Base-by-base conservation (phyloP, 2,797 vertebrate genomes). In the Falco rusticolus region DNA sequence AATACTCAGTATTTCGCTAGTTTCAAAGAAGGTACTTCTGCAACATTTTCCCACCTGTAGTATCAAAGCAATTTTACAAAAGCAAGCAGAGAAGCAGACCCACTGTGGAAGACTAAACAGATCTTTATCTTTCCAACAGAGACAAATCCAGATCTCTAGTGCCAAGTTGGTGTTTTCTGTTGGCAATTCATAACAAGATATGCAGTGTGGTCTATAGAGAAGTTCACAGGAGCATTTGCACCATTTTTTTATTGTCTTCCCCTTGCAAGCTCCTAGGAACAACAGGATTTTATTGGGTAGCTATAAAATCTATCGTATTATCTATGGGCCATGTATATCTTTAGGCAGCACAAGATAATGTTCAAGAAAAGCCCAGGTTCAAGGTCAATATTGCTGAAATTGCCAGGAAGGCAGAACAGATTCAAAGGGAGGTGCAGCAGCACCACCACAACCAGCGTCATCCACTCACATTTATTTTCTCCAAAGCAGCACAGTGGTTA, bases 381-480 rank as follows among this genome's bases (percentile, higher is more conserved):
- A 6, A 56, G 74, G 70, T 33, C 41, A 37, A 1, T 5, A 2
- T 1, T 39, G 59, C 59, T 51, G 74, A 13, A 22, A 8, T 3
- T 18, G 45, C 43, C 51, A 29, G 39, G 54, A 65, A 61, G 54
- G 63, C 54, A 54, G 87, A 76, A 16, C 25, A 7, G 31, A 9
- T 14, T 13, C 31, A 6, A 2, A 28, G 16, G 17, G 56, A 53
- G 28, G 15, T 3, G 29, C 48, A 85, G 51, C 4, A 34, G 6
- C 61, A 37, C n/a, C 76, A 50, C 20, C 48, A 24, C 0, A 3
- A 65, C 37, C 2, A 3, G 5, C 3, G 3, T 2, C 56, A 26
- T 3, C 6, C 2, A 0, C 72, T 41, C 25, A 0, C 3, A 0
- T 0, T 25, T 26, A 5, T 24, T 1, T 66, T 25, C 45, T 16